Conservation (phyloP, 2,888 invertebrate genomes). For the Dimorphilus gyrociliatus region DNA sequence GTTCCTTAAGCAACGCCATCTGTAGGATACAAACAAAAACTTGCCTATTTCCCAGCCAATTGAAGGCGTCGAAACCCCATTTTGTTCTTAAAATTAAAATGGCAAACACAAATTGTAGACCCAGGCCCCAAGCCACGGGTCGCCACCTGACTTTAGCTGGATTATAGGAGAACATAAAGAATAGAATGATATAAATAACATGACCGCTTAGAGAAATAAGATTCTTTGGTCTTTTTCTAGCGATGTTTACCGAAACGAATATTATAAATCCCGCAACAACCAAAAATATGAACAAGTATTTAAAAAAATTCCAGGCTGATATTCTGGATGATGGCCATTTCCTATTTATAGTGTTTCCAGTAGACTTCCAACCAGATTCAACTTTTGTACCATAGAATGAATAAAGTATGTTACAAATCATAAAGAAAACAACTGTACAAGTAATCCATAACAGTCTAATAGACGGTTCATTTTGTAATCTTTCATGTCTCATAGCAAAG, state of each 20-base stretch:
- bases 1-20: too few relatives aligned
- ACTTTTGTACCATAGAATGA: too few relatives aligned
- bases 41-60: slow-evolving; percentile 50
- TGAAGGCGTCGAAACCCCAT: slow-evolving; percentile 53
- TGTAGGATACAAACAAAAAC: too few relatives aligned
- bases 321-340: too few relatives aligned
- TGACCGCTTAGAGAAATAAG: slow-evolving; percentile 55
- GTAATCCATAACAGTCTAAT: slow-evolving; percentile 9
- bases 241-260: slow-evolving; percentile 50
- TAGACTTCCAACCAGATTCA: too few relatives aligned
- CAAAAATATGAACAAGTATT: slow-evolving; percentile 40
- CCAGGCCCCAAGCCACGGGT: slow-evolving; percentile 58
- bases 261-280: slow-evolving; percentile 44
- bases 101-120: slow-evolving; percentile 66
- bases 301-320: too few relatives aligned
- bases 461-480: slow-evolving; percentile 5
- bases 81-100: slow-evolving; percentile 67
- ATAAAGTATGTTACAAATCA: too few relatives aligned
- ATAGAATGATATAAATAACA: slow-evolving; percentile 46
- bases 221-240: too few relatives aligned
- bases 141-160: slow-evolving; percentile 48
- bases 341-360: too few relatives aligned
- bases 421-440: slow-evolving; percentile 3
- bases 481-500: slow-evolving; percentile 3
- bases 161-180: slow-evolving; percentile 50